Conservation (phyloP, 2,797 vertebrate species). For the Onychomys arenicola region DNA sequence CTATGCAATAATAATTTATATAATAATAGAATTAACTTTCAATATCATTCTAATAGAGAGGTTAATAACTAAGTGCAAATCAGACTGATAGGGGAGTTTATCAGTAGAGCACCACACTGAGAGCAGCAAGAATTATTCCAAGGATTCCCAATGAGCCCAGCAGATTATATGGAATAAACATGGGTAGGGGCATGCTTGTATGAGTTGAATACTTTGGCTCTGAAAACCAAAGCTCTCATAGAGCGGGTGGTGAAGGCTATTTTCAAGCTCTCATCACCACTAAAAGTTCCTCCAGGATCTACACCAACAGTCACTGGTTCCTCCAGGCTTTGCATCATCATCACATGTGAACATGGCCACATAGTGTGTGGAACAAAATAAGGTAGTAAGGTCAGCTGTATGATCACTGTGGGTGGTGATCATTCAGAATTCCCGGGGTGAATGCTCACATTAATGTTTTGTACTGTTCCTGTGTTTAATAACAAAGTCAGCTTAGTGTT, state of each 20-base stretch:
- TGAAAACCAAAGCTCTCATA: background rate
- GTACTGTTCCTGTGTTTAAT: background rate
- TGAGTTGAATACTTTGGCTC: background rate
- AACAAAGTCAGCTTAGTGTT: background rate
- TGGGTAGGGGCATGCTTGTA: background rate
- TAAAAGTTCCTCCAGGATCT: background rate
- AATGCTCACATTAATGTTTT: background rate
- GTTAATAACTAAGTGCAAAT: background rate
- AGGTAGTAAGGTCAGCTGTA: background rate
- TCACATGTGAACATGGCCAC: no score
- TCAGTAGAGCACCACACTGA: background rate
- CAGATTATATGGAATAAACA: background rate
- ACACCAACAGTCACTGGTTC: background rate
- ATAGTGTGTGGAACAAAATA: background rate
- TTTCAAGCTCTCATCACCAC: background rate
- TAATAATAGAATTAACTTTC: background rate
- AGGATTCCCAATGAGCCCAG: background rate
- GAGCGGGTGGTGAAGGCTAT: background rate
- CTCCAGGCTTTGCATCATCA: background rate
- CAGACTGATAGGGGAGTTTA: background rate
- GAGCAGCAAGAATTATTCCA: background rate
- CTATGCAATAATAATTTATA: background rate
- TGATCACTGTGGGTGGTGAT: background rate
- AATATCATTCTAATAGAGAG: background rate
- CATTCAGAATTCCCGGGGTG: background rate